Percentiles rank a stretch among this genome's conserved stretches.
Conservation (phyloP, 2,888 invertebrate genomes). For the Nemotelus pantherinus region DNA sequence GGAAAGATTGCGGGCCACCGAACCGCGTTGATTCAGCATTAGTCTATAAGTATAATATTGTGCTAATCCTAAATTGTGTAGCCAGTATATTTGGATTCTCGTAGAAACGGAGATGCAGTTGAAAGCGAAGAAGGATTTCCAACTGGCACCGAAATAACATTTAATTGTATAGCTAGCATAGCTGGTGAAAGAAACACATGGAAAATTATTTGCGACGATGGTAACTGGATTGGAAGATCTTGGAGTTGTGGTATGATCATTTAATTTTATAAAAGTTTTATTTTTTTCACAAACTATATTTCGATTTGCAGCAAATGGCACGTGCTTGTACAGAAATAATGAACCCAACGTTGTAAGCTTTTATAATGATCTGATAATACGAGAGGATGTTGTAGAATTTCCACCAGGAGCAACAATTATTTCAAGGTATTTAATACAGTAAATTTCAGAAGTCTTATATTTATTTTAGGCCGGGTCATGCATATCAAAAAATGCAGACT, state of each 20-base stretch:
- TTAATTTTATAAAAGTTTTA: background rate
- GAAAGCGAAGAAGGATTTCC: slow-evolving; percentile 77
- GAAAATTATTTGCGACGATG: slow-evolving; percentile 86
- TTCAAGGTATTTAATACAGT: slow-evolving; percentile 66
- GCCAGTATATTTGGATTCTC: background rate
- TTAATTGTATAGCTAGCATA: slow-evolving; percentile 82
- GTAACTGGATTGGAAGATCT: slow-evolving; percentile 84
- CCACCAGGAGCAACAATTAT: slow-evolving; percentile 77
- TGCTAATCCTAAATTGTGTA: too few species aligned
- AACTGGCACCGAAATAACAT: slow-evolving; percentile 84
- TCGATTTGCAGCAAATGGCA: slow-evolving; percentile 69
- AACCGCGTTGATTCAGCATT: slow-evolving; percentile 80
- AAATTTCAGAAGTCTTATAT: background rate
- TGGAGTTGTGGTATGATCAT: slow-evolving; percentile 76
- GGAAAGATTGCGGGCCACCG: slow-evolving; percentile 60
- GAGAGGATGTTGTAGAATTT: slow-evolving; percentile 80
- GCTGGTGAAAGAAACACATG: slow-evolving; percentile 85
- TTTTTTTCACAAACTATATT: background rate
- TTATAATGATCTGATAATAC: slow-evolving; percentile 80
- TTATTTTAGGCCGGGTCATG: background rate
- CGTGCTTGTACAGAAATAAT: slow-evolving; percentile 79
- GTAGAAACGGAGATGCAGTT: slow-evolving; percentile 73
- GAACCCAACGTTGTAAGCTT: slow-evolving; percentile 84
- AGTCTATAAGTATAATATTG: slow-evolving; percentile 67
- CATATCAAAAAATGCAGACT: background rate